Conservation (phyloP, 2,797 vertebrate genomes). For the Philypnodon macrostomus region DNA sequence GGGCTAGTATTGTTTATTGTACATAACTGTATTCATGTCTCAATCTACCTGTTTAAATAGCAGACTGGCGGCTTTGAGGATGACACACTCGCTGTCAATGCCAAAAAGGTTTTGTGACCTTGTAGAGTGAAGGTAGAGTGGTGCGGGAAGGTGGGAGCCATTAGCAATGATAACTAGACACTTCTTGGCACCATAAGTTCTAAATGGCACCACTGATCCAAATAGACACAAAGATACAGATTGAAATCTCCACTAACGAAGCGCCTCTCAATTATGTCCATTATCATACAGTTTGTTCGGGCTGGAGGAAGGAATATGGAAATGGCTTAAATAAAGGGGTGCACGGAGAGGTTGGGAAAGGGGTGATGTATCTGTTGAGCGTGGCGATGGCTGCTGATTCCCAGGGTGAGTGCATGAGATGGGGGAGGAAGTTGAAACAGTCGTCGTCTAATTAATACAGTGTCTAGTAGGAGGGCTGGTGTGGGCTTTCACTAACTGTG, state of each 20-base stretch:
- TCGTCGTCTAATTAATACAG: slow-evolving; percentile 76
- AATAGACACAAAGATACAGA: slow-evolving; percentile 60
- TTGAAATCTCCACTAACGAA: slow-evolving; percentile 71
- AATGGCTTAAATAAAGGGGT: slow-evolving; percentile 58
- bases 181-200: slow-evolving; percentile 50
- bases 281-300: slow-evolving; percentile 68
- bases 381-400: slow-evolving; percentile 63
- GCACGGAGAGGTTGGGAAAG: slow-evolving; percentile 40
- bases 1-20: slow-evolving; percentile 62
- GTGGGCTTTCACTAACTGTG: slow-evolving; percentile 74
- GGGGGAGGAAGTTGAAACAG: slow-evolving; percentile 71
- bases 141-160: slow-evolving; percentile 32
- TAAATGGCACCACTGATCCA: slow-evolving; percentile 57
- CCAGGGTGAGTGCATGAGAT: slow-evolving; percentile 60
- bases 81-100: slow-evolving; percentile 41
- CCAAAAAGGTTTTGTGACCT: slow-evolving; percentile 52
- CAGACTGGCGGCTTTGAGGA: slow-evolving; percentile 55
- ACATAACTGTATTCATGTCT: slow-evolving; percentile 41
- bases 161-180: slow-evolving; percentile 63
- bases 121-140: slow-evolving; percentile 52
- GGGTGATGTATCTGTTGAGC: slow-evolving; percentile 56
- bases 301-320: slow-evolving; percentile 69
- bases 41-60: slow-evolving; percentile 50
- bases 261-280: slow-evolving; percentile 72
- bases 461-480: slow-evolving; percentile 69